Evolutionary conservation across 2,113 vertebrate genomes (phyloP), one percentile per base, ranked within the genome.

Genomic region (Struthio camelus): DNA sequence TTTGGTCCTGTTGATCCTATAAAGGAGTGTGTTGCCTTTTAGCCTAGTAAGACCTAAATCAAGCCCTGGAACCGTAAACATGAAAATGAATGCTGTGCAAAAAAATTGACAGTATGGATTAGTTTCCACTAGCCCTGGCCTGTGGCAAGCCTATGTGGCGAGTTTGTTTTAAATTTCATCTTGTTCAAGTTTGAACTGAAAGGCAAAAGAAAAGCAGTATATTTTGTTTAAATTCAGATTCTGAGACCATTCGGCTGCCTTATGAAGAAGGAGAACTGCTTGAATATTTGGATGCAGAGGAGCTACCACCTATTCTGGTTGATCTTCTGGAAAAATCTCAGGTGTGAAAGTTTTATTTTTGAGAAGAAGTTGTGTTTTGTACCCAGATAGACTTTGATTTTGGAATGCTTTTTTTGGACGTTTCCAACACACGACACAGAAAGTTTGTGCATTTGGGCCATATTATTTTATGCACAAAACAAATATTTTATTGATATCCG

Each of bases 251-350:
- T 97, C 99, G 99, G 72, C 97, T 99, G 97, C 99, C 99, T 91
- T 99, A 99, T 77, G 99, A 99, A 97, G 99, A 99, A 95, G 98
- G 98, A 61, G 99, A 99, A 89, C 97, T 99, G 88, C 98, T 99
- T 97, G 99, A 99, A 97, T 99, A 99, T 96, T 98, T 99, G 94
- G 99, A 99, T 98, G 98, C 99, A 48, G 99, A 99, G 97, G 99
- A 99, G 95, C 95, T 99, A 69, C 99, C 99, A 48, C 99, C 99
- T 73, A 99, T 99, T 98, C 98, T 99, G 96, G 99, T 99, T 96
- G 99, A 99, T 98, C 99, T 99, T 88, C 97, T 99, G 94, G 99
- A 99, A 98, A 99, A 99, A 98, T 99, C 99, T 95, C 99, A 99
- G 99, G 99, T 99, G 92, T 94, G 95, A 72, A 93, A 78, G 9